These are phyloP conservation scores for Coenonympha arcania DNA, from an alignment of 2,888 invertebrate species.

Conservation along the genomic window DNA sequence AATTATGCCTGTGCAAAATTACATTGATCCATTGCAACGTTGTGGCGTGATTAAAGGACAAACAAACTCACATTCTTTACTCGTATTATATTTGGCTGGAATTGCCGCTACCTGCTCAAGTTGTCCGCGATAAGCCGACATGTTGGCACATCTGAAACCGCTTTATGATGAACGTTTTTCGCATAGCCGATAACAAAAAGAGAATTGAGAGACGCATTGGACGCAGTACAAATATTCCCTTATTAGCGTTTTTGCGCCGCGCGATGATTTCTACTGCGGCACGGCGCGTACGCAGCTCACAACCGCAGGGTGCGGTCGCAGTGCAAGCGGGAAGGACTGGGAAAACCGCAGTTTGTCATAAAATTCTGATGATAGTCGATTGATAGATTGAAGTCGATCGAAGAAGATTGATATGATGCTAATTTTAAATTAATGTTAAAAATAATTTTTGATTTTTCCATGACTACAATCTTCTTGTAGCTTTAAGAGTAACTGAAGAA, in stretches of 20 bases:
- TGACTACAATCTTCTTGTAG: too few relatives aligned
- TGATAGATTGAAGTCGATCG: too few relatives aligned
- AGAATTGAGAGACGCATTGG: slow-evolving; percentile 20
- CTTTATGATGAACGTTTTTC: slow-evolving; percentile 16
- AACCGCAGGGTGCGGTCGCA: slow-evolving; percentile 3
- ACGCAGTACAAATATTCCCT: slow-evolving; percentile 21
- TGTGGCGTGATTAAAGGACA: neutral
- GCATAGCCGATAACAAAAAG: slow-evolving; percentile 19
- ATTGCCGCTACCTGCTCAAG: too few relatives aligned
- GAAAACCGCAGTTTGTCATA: too few relatives aligned
- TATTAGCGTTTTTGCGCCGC: slow-evolving; percentile 26
- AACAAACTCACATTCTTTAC: neutral
- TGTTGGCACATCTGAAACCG: neutral
- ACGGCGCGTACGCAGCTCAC: too few relatives aligned
- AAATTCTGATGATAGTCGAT: too few relatives aligned
- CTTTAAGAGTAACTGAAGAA: too few relatives aligned
- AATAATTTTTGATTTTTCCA: too few relatives aligned
- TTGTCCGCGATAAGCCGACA: neutral
- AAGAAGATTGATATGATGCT: too few relatives aligned
- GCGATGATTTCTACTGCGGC: slow-evolving; percentile 28
- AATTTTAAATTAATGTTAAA: too few relatives aligned
- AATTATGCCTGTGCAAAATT: too few relatives aligned
- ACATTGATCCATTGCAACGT: neutral
- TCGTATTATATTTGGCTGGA: neutral
- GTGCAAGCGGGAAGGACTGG: slow-evolving; percentile 15